Evolutionary conservation across 30 jellyfish, hydroid and myxozoan genomes (phyloP), one percentile per base, ranked within the genome.

Genomic region (Clytia hemisphaerica): DNA sequence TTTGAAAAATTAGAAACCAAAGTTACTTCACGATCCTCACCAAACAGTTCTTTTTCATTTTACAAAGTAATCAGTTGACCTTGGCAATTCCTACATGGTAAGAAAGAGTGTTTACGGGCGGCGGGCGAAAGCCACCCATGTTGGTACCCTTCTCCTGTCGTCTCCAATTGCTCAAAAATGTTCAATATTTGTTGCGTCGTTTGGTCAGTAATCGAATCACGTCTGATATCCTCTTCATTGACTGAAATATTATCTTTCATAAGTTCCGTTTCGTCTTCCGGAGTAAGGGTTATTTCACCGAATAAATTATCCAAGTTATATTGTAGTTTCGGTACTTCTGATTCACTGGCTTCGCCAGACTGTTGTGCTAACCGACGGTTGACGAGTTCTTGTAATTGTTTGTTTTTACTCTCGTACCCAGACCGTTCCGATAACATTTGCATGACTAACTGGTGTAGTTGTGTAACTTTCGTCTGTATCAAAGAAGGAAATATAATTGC

Each of bases 51-150:
- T n/a, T n/a, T n/a, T 22, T 33, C 3, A 26, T 37, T 9, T 49
- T 78, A 86, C 34, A 86, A 54, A 29, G 46, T 16, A 32, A 86
- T 37, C 35, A 78, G 44, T 21, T 79, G 54, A 6, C 93, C 78
- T 2, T 80, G 48, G 49, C 98, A 89, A 30, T 89, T 84, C 28
- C 62, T 80, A 57, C 98, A 89, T 0, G 98, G 98, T 15, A 85
- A 61, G 24, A 89, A 80, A 14, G 70, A 93, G 34, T 75, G 70
- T 25, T 78, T 82, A 45, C 98, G 67, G 2, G 73, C 87, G 2
- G 84, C 92, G 9, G 98, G 98, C 70, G 98, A 79, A 49, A 89
- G 29, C 98, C 98, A 89, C 26, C 98, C 98, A 21, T 63, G 81
- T 58, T 80, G 98, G 57, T 74, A 89, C 5, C 98, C 98, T 72